phyloP scores from a whole-genome alignment of 2,888 invertebrate genomes.

The Meta bourneti region DNA sequence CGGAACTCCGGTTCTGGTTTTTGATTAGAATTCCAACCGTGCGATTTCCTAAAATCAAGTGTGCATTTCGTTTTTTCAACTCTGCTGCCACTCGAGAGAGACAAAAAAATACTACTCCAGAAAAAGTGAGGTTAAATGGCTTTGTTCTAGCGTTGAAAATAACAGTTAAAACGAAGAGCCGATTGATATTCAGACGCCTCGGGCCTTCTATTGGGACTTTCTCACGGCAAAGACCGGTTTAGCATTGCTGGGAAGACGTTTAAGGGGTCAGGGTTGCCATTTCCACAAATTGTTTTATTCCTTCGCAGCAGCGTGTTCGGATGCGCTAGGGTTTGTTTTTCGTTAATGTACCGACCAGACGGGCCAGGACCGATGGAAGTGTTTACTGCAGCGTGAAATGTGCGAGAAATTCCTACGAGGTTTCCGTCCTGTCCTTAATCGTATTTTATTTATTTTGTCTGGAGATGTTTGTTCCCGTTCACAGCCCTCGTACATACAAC shows the following conservation, averaged over 20 bases:
- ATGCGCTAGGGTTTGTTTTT: slow-evolving; percentile 13
- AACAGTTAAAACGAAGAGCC: slow-evolving; percentile 48
- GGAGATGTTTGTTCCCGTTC: too few species aligned
- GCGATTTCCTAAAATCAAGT: too few species aligned
- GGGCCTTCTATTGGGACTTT: slow-evolving; percentile 43
- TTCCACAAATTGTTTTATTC: slow-evolving; percentile 46
- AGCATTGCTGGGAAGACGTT: slow-evolving; percentile 31
- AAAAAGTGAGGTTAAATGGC: slow-evolving; percentile 13
- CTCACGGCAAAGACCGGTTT: slow-evolving; percentile 70
- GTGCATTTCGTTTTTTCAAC: too few species aligned
- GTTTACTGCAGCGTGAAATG: slow-evolving; percentile 54
- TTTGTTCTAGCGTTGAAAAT: slow-evolving; percentile 50
- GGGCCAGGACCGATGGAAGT: slow-evolving; percentile 1
- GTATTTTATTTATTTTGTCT: too few species aligned
- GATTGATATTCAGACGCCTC: slow-evolving; percentile 52
- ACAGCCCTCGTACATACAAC: too few species aligned
- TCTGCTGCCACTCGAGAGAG: not conserved
- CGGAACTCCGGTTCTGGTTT: too few species aligned
- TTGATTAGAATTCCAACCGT: too few species aligned
- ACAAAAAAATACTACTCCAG: not conserved
- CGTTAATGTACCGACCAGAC: not conserved
- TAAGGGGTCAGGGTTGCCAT: slow-evolving; percentile 69
- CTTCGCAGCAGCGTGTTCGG: not conserved
- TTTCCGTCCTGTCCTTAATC: not conserved
- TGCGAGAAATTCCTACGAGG: slow-evolving; percentile 1